Evolutionary conservation across 2,888 invertebrate species (phyloP).

Genomic region (Melanophora roralis): DNA sequence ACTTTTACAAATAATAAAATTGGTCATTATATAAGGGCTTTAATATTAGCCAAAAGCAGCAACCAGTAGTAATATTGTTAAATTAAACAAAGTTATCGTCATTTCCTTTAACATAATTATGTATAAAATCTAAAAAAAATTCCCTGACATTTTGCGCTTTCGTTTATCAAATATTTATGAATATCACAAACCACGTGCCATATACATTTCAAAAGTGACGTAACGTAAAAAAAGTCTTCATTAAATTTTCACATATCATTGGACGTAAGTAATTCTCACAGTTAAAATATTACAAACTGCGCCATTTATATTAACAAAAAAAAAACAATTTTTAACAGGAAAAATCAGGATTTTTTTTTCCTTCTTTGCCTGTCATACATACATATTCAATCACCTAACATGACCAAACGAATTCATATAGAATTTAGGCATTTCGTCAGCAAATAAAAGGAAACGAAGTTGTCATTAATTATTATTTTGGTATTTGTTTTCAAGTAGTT

Average conservation of each 20-base stretch:
- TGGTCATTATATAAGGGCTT: too few relatives aligned
- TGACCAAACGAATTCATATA: not conserved
- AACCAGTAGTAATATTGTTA: too few relatives aligned
- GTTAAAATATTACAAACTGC: not conserved
- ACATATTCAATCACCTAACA: not conserved
- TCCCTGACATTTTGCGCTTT: not conserved
- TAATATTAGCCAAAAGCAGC: too few relatives aligned
- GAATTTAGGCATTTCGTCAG: not conserved
- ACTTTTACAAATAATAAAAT: too few relatives aligned
- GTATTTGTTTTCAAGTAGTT: too few relatives aligned
- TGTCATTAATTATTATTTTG: too few relatives aligned
- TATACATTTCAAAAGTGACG: too few relatives aligned
- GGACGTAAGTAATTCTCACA: not conserved
- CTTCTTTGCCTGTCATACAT: not conserved
- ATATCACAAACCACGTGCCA: not conserved
- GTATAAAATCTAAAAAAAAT: too few relatives aligned
- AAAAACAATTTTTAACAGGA: too few relatives aligned
- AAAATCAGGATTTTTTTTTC: not conserved
- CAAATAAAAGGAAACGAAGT: too few relatives aligned
- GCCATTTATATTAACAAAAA: not conserved
- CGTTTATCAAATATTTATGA: not conserved
- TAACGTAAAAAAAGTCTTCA: not conserved
- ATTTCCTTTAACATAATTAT: too few relatives aligned
- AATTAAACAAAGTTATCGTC: too few relatives aligned
- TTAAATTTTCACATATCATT: not conserved